Conservation (phyloP, 2,797 vertebrate species). For the Hydrocynus forskahlii region DNA sequence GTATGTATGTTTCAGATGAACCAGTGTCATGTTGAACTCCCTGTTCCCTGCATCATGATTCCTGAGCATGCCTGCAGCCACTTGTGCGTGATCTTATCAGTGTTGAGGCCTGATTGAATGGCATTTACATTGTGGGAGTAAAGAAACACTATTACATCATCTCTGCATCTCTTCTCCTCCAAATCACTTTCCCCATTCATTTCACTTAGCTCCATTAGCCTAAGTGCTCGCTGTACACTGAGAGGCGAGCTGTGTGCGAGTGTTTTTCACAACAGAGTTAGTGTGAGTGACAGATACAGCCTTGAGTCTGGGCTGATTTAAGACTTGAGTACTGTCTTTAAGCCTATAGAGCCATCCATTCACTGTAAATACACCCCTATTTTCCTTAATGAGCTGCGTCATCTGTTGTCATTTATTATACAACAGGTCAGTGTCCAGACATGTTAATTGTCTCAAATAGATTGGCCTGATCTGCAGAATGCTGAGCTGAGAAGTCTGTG, state of each 20-base stretch:
- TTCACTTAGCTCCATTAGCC: conserved; percentile 57
- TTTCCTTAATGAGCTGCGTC: conserved; percentile 18
- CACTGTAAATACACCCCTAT: conserved; percentile 30
- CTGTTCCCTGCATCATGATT: neutral
- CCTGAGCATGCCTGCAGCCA: conserved; percentile 18
- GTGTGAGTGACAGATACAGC: conserved; percentile 46
- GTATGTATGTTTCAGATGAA: conserved; percentile 4
- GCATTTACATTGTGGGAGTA: conserved; percentile 42
- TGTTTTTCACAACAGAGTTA: conserved; percentile 38
- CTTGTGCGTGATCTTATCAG: conserved; percentile 16
- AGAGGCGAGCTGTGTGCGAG: conserved; percentile 34
- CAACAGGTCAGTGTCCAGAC: neutral
- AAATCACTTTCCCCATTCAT: conserved; percentile 40
- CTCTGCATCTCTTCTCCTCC: conserved; percentile 39
- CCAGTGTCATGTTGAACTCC: neutral
- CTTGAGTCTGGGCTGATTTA: conserved; percentile 30
- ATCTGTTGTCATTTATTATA: conserved; percentile 7
- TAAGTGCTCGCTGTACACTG: conserved; percentile 52
- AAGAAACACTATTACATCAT: conserved; percentile 48
- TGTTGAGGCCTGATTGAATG: conserved; percentile 44
- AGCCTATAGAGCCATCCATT: conserved; percentile 22
- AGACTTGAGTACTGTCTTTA: conserved; percentile 30
- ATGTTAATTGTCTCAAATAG: conserved; percentile 12
- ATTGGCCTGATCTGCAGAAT: conserved; percentile 13
- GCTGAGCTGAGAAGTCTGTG: neutral